A percentile compares a stretch with the other conserved stretches of the same genome.
These are phyloP conservation scores for Eristalis arbustorum DNA, from an alignment of 2,888 invertebrate genomes.

Conservation along the genomic window DNA sequence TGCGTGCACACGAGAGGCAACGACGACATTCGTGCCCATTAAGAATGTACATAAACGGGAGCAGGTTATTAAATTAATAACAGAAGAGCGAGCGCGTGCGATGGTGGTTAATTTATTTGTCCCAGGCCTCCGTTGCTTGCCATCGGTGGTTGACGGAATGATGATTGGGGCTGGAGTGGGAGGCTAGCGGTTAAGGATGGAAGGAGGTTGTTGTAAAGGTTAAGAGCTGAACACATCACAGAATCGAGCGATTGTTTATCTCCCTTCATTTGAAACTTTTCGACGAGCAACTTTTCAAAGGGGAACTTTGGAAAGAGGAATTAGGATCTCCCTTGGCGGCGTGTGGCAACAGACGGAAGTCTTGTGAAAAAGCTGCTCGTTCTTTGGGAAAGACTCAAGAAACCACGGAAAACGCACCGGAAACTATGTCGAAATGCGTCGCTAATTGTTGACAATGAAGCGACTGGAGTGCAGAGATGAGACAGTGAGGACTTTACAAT, in stretches of 20 bases:
- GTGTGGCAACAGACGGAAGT: not conserved
- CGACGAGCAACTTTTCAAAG: not conserved
- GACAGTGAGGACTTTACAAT: not conserved
- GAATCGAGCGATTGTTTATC: not conserved
- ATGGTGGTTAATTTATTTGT: conserved; percentile 29
- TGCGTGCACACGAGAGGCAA: not conserved
- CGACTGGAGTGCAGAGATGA: not conserved
- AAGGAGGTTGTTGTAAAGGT: not conserved
- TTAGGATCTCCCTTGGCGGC: not conserved
- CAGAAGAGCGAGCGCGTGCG: conserved; percentile 10
- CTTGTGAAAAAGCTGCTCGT: not conserved
- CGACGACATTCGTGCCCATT: conserved; percentile 22
- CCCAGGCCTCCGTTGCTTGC: not conserved
- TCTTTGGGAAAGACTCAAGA: not conserved
- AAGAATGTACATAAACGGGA: conserved; percentile 33
- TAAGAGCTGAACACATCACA: not conserved
- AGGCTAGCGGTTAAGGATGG: not conserved
- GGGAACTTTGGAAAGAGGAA: not conserved
- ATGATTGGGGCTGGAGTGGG: not conserved
- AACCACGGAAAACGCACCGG: not conserved
- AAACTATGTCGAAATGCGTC: not conserved
- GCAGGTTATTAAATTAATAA: conserved; percentile 58
- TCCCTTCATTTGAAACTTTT: not conserved
- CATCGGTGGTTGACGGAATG: not conserved
- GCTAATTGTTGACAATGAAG: not conserved